Evolutionary conservation across 2,888 invertebrate genomes (phyloP).

Genomic region (Andrena bucephala): DNA sequence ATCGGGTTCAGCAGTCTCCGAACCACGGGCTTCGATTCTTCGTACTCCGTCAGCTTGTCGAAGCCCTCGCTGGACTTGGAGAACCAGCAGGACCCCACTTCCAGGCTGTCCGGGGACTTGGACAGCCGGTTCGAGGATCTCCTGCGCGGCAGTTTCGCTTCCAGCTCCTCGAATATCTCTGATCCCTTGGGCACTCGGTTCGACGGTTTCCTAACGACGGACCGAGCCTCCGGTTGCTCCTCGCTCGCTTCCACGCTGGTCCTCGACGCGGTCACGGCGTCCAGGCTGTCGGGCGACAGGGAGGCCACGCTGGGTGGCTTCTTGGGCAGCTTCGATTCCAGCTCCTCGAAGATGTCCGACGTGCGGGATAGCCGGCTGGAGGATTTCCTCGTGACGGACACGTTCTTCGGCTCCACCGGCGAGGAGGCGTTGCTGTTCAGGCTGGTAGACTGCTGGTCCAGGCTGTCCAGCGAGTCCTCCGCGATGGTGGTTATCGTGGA

Average conservation of each 20-base stretch:
- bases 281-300: slow-evolving; percentile 82
- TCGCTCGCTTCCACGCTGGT: slow-evolving; percentile 58
- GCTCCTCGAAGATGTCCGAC: slow-evolving; percentile 82
- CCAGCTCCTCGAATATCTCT: slow-evolving; percentile 78
- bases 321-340: slow-evolving; percentile 75
- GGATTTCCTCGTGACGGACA: slow-evolving; percentile 75
- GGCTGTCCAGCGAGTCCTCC: slow-evolving; percentile 69
- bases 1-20: slow-evolving; percentile 72
- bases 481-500: slow-evolving; percentile 74
- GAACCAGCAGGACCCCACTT: slow-evolving; percentile 74
- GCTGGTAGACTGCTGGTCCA: slow-evolving; percentile 46
- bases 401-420: slow-evolving; percentile 53
- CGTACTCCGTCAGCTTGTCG: slow-evolving; percentile 76
- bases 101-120: slow-evolving; percentile 82
- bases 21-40: slow-evolving; percentile 72
- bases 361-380: slow-evolving; percentile 79
- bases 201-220: slow-evolving; percentile 72
- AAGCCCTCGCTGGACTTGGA: slow-evolving; percentile 81
- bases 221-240: slow-evolving; percentile 62
- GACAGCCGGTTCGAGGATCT: slow-evolving; percentile 78
- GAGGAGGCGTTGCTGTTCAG: slow-evolving; percentile 60
- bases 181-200: slow-evolving; percentile 76
- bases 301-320: slow-evolving; percentile 75
- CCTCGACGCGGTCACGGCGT: slow-evolving; percentile 69
- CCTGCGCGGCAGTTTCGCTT: slow-evolving; percentile 75